Percentiles rank a stretch among this genome's conserved stretches.
These are phyloP conservation scores for Chloebia gouldiae DNA, from an alignment of 2,113 vertebrate species.

Conservation along the genomic window DNA sequence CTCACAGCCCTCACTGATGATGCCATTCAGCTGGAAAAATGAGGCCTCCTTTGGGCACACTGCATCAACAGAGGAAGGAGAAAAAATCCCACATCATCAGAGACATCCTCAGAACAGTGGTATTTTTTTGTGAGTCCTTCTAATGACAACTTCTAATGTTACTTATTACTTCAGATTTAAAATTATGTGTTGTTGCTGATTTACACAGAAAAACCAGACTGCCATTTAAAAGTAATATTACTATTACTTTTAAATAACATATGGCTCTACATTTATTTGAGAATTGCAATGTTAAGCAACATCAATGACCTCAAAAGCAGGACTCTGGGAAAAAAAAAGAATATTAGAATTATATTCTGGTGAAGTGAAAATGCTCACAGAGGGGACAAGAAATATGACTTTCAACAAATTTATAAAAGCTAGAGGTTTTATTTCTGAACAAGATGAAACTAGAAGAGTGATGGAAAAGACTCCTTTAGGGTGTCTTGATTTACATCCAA, in stretches of 20 bases:
- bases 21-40: rapidly evolving
- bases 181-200: not conserved
- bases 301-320: not conserved
- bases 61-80: not conserved
- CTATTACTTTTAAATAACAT: not conserved
- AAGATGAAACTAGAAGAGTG: not conserved
- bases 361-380: not conserved
- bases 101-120: not conserved
- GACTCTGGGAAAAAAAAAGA: no score
- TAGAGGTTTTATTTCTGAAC: not conserved
- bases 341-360: not conserved
- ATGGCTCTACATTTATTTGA: not conserved
- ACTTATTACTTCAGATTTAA: not conserved
- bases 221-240: not conserved
- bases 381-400: not conserved
- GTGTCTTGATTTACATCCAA: not conserved
- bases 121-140: not conserved
- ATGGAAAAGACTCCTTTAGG: not conserved
- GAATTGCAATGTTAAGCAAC: not conserved
- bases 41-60: not conserved
- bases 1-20: not conserved
- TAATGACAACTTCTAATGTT: not conserved
- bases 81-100: not conserved
- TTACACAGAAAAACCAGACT: not conserved
- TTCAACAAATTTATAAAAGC: not conserved